Evolutionary conservation across 2,113 vertebrate genomes (phyloP).

Genomic region (Pedetes capensis): DNA sequence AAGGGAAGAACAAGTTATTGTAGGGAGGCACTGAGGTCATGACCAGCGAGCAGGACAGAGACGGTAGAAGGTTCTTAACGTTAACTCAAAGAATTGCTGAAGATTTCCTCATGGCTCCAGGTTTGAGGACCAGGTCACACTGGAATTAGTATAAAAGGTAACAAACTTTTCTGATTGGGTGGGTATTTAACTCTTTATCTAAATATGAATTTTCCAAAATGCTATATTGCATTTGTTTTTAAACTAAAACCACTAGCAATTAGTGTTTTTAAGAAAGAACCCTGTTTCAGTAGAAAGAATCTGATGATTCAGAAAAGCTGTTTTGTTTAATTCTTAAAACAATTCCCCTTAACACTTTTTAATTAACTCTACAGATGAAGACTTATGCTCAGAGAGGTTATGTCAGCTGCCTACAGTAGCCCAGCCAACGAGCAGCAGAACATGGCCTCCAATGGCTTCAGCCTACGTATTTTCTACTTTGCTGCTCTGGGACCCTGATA

Average conservation of each 20-base stretch:
- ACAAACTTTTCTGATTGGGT: neutral
- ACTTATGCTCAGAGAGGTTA: neutral
- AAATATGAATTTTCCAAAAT: neutral
- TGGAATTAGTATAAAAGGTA: neutral
- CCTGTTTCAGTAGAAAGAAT: neutral
- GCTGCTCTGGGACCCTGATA: neutral
- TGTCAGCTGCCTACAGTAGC: neutral
- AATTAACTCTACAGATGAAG: neutral
- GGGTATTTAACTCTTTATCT: neutral
- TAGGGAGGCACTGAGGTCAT: neutral
- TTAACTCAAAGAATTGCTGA: neutral
- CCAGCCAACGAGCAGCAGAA: neutral
- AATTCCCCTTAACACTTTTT: neutral
- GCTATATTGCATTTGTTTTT: neutral
- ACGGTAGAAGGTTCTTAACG: neutral
- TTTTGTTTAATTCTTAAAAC: neutral
- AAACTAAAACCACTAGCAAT: neutral
- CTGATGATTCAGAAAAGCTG: neutral
- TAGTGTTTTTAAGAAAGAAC: neutral
- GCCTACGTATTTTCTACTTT: neutral
- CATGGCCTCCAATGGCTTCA: fast-evolving
- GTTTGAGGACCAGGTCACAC: neutral
- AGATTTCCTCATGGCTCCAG: neutral
- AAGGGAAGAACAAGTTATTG: neutral
- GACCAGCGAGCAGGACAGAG: neutral